Conservation (phyloP, 2,113 vertebrate genomes). For the Cromileptes altivelis region DNA sequence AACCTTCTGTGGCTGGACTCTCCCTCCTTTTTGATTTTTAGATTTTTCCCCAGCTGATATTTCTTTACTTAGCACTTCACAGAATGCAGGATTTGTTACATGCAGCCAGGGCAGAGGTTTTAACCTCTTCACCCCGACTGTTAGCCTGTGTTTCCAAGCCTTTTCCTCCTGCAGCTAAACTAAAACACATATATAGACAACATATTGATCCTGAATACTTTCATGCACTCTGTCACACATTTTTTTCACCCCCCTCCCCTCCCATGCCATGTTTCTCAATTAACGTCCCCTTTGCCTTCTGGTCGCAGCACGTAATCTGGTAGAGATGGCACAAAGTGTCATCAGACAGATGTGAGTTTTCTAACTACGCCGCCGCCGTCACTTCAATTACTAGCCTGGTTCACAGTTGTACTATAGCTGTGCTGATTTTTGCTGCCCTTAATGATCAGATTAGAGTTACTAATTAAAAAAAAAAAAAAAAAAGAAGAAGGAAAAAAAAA, state of each 20-base stretch:
- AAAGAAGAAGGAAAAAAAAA: conserved; percentile 40
- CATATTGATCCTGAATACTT: conserved; percentile 37
- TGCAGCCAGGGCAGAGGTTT: conserved; percentile 22
- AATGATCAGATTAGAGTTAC: conserved; percentile 85
- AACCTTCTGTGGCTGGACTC: conserved; percentile 41
- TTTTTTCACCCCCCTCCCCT: conserved; percentile 33
- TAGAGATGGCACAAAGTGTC: conserved; percentile 56
- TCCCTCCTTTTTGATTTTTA: conserved; percentile 15
- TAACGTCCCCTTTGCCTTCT: conserved; percentile 52
- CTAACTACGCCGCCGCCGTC: conserved; percentile 58
- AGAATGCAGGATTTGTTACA: conserved; percentile 27
- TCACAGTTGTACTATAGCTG: conserved; percentile 64
- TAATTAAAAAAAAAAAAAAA: conserved; percentile 86
- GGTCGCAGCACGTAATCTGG: conserved; percentile 60
- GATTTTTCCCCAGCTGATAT: not conserved
- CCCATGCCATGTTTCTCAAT: conserved; percentile 44
- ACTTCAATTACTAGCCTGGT: conserved; percentile 72
- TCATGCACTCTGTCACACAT: conserved; percentile 15
- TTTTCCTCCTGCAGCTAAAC: conserved; percentile 1
- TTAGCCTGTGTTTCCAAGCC: conserved; percentile 22
- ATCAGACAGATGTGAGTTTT: conserved; percentile 71
- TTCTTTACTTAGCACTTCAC: conserved; percentile 14
- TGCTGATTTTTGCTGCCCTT: conserved; percentile 67
- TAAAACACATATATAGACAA: conserved; percentile 16
- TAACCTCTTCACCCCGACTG: conserved; percentile 3